Base-by-base conservation (phyloP, 2,888 invertebrate genomes). In the Tinea trinotella region DNA sequence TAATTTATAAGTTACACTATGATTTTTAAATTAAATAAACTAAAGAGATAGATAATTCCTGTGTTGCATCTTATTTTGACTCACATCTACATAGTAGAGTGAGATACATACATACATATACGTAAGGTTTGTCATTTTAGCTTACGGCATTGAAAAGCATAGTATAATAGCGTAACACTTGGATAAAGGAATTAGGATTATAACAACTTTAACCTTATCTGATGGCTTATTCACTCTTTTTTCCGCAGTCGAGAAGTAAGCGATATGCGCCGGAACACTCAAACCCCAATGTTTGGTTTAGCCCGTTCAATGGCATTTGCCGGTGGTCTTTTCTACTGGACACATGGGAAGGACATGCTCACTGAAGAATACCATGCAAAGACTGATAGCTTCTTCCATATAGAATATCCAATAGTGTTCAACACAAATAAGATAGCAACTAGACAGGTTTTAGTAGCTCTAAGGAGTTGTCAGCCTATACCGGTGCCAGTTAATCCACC, bases 291-390 rank as follows among this genome's bases (percentile, higher is more conserved):
- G 79, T 92, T 95, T 64, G 83, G 88, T 55, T 89, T 91, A 53
- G 93, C 94, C 0, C 85, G 90, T 6, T 95, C 95, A 3, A 82
- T 96, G 57, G 92, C 92, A 0, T 90, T 90, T 66, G 92, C 92
- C 3, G 91, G 92, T 64, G 92, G 92, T 5, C 86, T 92, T 9
- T 95, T 96, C 68, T 95, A 93, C 68, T 96, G 96, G 95, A 95
- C 94, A 0, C 92, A 93, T 65, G 94, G 93, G 0, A 87, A 88
- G 53, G 90, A 91, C 65, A 90, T 95, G 59, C 86, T 92, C 48
- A 90, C 90, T 10, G 96, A 97, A 72, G 95, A 94, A 64, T 93
- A 93, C 68, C 93, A 91, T 64, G 78, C 85, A 0, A 87, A 87
- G 46, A 88, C 89, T 53, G 87, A 92, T 59, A 90, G 88, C 64